Conservation (phyloP, 2,888 invertebrate species). For the Unio pictorum region DNA sequence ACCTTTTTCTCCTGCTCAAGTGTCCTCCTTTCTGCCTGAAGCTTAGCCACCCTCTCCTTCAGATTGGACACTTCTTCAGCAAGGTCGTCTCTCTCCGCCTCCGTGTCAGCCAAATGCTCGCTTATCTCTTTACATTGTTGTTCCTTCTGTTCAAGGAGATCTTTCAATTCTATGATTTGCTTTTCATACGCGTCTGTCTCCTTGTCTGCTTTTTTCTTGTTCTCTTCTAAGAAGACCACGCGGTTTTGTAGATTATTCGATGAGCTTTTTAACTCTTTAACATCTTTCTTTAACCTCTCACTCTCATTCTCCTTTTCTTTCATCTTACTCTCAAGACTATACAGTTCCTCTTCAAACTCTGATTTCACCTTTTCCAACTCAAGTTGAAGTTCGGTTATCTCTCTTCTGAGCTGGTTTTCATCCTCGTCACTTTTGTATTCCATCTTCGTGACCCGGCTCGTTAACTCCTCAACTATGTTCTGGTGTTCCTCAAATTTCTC, state of each 20-base stretch:
- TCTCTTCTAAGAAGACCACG: slow-evolving; percentile 20
- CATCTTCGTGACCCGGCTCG: slow-evolving; percentile 15
- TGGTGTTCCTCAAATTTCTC: slow-evolving; percentile 25
- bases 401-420: slow-evolving; percentile 17
- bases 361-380: slow-evolving; percentile 22
- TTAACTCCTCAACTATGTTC: slow-evolving; percentile 21
- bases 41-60: slow-evolving; percentile 19
- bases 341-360: slow-evolving; percentile 18
- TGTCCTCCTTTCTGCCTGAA: slow-evolving; percentile 24
- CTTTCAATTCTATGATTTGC: slow-evolving; percentile 16
- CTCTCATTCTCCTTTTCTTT: slow-evolving; percentile 25
- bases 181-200: slow-evolving; percentile 24
- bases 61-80: slow-evolving; percentile 25
- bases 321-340: slow-evolving; percentile 18
- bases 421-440: slow-evolving; percentile 22
- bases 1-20: slow-evolving; percentile 32
- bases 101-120: slow-evolving; percentile 27
- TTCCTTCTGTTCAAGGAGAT: slow-evolving; percentile 25
- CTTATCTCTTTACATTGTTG: slow-evolving; percentile 20
- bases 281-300: slow-evolving; percentile 8
- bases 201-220: slow-evolving; percentile 19
- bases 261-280: slow-evolving; percentile 9
- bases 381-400: slow-evolving; percentile 21
- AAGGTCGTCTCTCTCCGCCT: slow-evolving; percentile 33
- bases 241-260: slow-evolving; percentile 22